These are phyloP conservation scores for Lutjanus campechanus DNA, from an alignment of 2,797 vertebrate genomes.

Conservation along the genomic window DNA sequence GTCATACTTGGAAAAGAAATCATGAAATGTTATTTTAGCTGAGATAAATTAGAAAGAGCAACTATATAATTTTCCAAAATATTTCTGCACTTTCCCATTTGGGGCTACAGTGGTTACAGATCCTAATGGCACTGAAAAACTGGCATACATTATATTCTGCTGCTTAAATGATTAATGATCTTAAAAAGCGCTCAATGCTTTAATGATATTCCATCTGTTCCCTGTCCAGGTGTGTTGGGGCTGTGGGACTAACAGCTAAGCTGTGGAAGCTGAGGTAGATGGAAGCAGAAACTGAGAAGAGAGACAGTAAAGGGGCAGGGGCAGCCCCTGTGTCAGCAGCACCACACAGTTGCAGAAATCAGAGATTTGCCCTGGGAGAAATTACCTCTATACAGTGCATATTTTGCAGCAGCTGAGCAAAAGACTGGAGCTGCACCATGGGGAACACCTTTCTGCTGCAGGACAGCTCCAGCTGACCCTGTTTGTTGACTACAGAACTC, in stretches of 20 bases:
- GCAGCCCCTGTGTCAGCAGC: not conserved
- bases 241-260: conserved; percentile 7
- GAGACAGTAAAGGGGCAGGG: not conserved
- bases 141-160: conserved; percentile 2
- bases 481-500: conserved; percentile 61
- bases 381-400: conserved; percentile 93
- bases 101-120: not conserved
- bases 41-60: no score
- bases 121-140: not conserved
- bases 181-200: not conserved
- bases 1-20: no score
- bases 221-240: not conserved
- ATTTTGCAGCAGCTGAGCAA: conserved; percentile 91
- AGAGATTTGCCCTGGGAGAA: conserved; percentile 3
- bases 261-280: not conserved
- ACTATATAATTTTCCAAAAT: no score
- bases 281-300: not conserved
- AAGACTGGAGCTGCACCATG: conserved; percentile 88
- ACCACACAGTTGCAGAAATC: conserved; percentile 6
- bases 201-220: conserved; percentile 20
- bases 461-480: conserved; percentile 25
- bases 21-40: no score
- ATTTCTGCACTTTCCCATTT: no score
- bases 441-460: conserved; percentile 79
- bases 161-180: conserved; percentile 30